Conservation (phyloP, 2,797 vertebrate genomes). For the Hoplostethus atlanticus region DNA sequence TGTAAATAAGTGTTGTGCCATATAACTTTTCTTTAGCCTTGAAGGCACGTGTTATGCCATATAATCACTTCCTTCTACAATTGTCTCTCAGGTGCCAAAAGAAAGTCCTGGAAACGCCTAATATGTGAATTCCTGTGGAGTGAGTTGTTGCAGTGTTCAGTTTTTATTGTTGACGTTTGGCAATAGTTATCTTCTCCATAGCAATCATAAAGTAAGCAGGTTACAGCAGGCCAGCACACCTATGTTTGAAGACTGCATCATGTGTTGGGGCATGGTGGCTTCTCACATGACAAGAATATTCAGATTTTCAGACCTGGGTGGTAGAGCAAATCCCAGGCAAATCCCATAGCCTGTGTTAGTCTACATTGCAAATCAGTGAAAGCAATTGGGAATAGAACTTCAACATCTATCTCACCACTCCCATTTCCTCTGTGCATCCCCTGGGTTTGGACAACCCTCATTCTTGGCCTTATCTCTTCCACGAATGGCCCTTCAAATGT, state of each 20-base stretch:
- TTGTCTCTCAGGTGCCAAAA: conserved; percentile 12
- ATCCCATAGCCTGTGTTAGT: background rate
- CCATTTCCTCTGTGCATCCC: conserved; percentile 71
- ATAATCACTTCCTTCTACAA: background rate
- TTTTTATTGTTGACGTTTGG: conserved; percentile 58
- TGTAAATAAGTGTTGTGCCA: background rate
- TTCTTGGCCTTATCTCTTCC: conserved; percentile 50
- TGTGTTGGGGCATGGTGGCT: background rate
- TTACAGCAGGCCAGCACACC: conserved; percentile 53
- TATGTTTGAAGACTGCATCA: conserved; percentile 47
- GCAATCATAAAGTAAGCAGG: conserved; percentile 39
- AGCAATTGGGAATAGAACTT: conserved; percentile 29
- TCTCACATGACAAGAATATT: conserved; percentile 24
- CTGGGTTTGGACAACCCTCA: conserved; percentile 48
- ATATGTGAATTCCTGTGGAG: conserved; percentile 52
- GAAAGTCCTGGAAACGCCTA: conserved; percentile 30
- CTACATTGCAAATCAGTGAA: conserved; percentile 25
- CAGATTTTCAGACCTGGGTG: background rate
- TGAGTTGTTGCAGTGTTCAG: conserved; percentile 47
- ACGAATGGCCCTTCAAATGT: conserved; percentile 49
- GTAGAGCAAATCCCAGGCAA: too few relatives aligned
- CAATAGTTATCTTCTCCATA: conserved; percentile 14
- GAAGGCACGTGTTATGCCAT: conserved; percentile 5
- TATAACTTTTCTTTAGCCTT: conserved; percentile 12
- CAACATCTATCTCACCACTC: conserved; percentile 62